These are phyloP conservation scores for Gymnocypris eckloni DNA, from an alignment of 2,797 vertebrate genomes.

Conservation along the genomic window DNA sequence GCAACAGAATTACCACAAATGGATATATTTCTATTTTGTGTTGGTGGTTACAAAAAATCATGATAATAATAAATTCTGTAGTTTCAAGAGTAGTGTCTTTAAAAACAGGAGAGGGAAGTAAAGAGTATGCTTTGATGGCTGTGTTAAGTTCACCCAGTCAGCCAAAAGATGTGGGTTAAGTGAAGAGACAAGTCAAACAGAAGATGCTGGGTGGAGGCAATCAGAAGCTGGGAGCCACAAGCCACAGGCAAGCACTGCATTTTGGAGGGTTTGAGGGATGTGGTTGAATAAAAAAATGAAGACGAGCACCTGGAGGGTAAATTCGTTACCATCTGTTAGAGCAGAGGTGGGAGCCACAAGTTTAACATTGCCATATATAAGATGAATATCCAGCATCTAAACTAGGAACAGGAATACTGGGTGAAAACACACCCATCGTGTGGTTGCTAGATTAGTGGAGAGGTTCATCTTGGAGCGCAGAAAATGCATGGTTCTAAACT, in stretches of 20 bases:
- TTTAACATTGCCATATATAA: constrained; percentile 62
- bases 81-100: neutral
- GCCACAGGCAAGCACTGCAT: constrained; percentile 62
- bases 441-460: constrained; percentile 65
- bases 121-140: constrained; percentile 63
- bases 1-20: neutral
- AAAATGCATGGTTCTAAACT: constrained; percentile 72
- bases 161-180: constrained; percentile 67
- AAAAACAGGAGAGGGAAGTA: constrained; percentile 43
- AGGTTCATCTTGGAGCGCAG: constrained; percentile 70
- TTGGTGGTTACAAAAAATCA: constrained; percentile 50
- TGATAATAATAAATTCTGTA: neutral
- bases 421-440: constrained; percentile 79
- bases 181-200: constrained; percentile 63
- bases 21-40: neutral
- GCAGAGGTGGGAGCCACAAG: constrained; percentile 55
- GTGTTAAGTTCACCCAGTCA: constrained; percentile 64
- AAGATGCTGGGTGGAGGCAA: constrained; percentile 61
- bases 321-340: constrained; percentile 54
- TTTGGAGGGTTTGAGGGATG: constrained; percentile 25
- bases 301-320: constrained; percentile 54
- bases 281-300: constrained; percentile 18
- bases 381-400: constrained; percentile 59
- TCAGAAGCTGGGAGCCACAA: constrained; percentile 62
- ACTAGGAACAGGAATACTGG: constrained; percentile 72